These are phyloP conservation scores for Apolygus lucorum DNA, from an alignment of 1,140 invertebrate genomes.

Conservation along the genomic window DNA sequence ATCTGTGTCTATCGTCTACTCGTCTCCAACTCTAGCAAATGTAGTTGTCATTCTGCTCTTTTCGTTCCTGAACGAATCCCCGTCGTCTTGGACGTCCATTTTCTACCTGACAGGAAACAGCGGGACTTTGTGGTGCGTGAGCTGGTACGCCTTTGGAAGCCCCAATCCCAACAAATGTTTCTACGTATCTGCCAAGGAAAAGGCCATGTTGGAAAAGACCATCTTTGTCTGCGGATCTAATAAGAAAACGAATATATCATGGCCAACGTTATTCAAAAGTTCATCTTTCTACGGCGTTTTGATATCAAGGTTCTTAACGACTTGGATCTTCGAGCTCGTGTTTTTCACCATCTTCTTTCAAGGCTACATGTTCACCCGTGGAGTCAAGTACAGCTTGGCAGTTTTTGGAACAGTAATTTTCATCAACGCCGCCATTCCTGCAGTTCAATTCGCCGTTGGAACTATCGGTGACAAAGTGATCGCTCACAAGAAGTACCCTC, in stretches of 20 bases:
- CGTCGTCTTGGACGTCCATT: background rate
- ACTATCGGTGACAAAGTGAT: background rate
- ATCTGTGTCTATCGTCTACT: background rate
- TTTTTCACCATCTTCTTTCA: background rate
- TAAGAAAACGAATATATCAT: background rate
- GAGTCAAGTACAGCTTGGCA: background rate
- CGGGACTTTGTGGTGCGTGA: background rate
- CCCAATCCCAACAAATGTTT: background rate
- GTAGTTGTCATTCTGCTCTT: background rate
- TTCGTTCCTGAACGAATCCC: background rate
- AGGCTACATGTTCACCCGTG: background rate
- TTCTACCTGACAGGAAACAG: background rate
- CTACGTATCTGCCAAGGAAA: background rate
- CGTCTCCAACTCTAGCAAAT: background rate
- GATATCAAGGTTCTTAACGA: background rate
- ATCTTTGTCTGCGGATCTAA: no score
- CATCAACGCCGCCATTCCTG: background rate
- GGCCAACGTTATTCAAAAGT: background rate
- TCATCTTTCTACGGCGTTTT: background rate
- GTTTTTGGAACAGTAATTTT: background rate
- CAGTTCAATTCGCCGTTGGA: background rate
- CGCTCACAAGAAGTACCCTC: background rate
- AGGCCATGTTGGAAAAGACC: background rate
- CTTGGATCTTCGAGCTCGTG: background rate
- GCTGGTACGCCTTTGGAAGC: background rate